Percentiles rank a stretch among this genome's conserved stretches.
Conservation (phyloP, 2,888 invertebrate genomes). For the Anoplius nigerrimus region DNA sequence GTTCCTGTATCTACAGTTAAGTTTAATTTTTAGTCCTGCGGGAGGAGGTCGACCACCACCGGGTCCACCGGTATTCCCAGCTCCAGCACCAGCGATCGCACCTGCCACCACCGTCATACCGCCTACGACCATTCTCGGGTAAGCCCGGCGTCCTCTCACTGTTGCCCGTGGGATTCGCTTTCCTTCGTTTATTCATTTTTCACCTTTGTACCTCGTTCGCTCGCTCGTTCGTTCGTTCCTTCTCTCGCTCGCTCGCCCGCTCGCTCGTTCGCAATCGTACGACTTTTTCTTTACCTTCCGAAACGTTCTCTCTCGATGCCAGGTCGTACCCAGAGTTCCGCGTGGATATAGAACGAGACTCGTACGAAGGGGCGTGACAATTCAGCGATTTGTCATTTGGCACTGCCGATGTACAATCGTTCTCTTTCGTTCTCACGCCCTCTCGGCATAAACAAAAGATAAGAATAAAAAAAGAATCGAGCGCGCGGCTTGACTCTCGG, state of each 20-base stretch:
- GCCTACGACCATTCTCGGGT: slow-evolving; percentile 70
- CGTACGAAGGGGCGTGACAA: no score
- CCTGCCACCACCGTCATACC: slow-evolving; percentile 71
- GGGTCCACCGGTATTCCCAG: slow-evolving; percentile 72
- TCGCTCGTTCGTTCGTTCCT: background rate
- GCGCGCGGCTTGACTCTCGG: slow-evolving; percentile 1
- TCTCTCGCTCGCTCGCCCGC: background rate
- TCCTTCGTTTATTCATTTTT: slow-evolving; percentile 28
- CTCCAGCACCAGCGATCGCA: slow-evolving; percentile 77
- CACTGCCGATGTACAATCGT: background rate
- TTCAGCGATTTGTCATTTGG: no score
- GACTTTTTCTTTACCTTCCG: no score
- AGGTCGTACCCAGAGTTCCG: background rate
- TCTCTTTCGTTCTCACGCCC: background rate
- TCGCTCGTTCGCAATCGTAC: no score
- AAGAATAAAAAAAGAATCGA: background rate
- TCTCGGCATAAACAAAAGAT: no score
- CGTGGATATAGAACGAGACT: no score
- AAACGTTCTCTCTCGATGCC: background rate
- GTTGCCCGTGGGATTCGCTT: slow-evolving; percentile 21
- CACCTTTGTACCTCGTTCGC: background rate
- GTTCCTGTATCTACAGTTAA: no score
- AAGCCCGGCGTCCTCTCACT: slow-evolving; percentile 44
- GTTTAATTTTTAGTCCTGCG: slow-evolving; percentile 61
- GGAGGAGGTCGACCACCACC: slow-evolving; percentile 71